phyloP scores from a whole-genome alignment of 1,140 invertebrate genomes.

The Drosophila jambulina region DNA sequence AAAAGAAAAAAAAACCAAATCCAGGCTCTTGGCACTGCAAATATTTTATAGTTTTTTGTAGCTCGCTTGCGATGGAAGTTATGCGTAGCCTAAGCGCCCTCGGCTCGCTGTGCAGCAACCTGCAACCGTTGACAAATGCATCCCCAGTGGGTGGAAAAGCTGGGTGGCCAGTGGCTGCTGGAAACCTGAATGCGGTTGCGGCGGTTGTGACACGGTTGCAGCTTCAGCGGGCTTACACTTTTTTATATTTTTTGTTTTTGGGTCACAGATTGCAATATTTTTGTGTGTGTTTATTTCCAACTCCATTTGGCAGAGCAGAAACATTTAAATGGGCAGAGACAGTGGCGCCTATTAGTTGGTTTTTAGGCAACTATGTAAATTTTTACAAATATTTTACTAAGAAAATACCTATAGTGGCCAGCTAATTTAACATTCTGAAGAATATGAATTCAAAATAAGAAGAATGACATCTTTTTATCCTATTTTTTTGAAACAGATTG shows the following conservation, averaged over 20 bases:
- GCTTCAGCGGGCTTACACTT: conserved; percentile 49
- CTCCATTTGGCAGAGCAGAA: conserved; percentile 54
- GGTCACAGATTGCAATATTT: conserved; percentile 51
- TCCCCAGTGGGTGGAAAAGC: conserved; percentile 52
- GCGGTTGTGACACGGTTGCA: conserved; percentile 51
- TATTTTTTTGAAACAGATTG: not conserved
- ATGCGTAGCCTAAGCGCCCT: conserved; percentile 66
- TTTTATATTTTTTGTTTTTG: conserved; percentile 47
- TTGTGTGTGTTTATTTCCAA: conserved; percentile 43
- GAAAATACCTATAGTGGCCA: not conserved
- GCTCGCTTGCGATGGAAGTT: conserved; percentile 69
- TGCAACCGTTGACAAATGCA: conserved; percentile 66
- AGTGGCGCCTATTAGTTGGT: not conserved
- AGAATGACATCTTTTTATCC: not conserved
- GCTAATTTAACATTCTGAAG: not conserved
- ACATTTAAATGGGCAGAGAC: conserved; percentile 11
- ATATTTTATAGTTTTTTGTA: conserved; percentile 64
- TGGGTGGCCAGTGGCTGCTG: conserved; percentile 14
- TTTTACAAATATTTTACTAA: not conserved
- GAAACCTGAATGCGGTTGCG: conserved; percentile 32
- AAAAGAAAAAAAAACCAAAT: conserved; percentile 41
- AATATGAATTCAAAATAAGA: not conserved
- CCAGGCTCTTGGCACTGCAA: conserved; percentile 57
- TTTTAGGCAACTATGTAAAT: not conserved
- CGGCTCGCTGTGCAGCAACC: conserved; percentile 19